phyloP scores from a whole-genome alignment of 2,797 vertebrate genomes.

The Serranus cabrilla region DNA sequence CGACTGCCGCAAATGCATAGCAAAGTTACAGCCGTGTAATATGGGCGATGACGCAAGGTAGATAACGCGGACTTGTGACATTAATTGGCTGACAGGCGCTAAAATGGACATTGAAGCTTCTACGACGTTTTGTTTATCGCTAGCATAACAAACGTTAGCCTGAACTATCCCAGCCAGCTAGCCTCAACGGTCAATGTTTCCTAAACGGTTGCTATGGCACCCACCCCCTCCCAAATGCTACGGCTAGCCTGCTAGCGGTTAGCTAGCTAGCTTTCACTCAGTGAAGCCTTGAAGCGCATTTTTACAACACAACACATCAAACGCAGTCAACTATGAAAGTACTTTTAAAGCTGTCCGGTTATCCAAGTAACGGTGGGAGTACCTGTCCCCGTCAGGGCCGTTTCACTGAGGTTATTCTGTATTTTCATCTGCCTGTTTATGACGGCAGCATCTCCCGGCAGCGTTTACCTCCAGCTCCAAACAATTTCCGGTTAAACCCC shows the following conservation, averaged over 20 bases:
- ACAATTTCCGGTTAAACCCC: slow-evolving; percentile 76
- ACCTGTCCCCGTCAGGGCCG: slow-evolving; percentile 66
- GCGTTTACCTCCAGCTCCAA: slow-evolving; percentile 70
- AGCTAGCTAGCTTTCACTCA: slow-evolving; percentile 18
- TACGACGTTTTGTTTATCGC: slow-evolving; percentile 46
- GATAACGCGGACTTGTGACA: slow-evolving; percentile 9
- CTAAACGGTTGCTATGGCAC: slow-evolving; percentile 89
- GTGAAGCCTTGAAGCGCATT: background rate
- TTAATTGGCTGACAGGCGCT: background rate
- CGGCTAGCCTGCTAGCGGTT: slow-evolving; percentile 48
- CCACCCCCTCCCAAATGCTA: slow-evolving; percentile 82
- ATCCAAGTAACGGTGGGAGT: slow-evolving; percentile 9
- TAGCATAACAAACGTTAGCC: slow-evolving; percentile 76
- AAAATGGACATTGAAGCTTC: slow-evolving; percentile 20
- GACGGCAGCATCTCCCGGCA: slow-evolving; percentile 85
- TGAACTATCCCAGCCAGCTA: slow-evolving; percentile 43
- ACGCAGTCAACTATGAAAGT: background rate
- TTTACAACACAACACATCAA: slow-evolving; percentile 1
- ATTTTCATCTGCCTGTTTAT: slow-evolving; percentile 83
- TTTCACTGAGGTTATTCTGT: slow-evolving; percentile 67
- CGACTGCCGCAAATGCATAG: slow-evolving; percentile 24
- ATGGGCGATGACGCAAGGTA: background rate
- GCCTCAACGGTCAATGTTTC: slow-evolving; percentile 80
- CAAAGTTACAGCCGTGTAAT: slow-evolving; percentile 11
- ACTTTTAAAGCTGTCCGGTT: background rate